phyloP scores from a whole-genome alignment of 2,797 vertebrate genomes.

The Serranus cabrilla region DNA sequence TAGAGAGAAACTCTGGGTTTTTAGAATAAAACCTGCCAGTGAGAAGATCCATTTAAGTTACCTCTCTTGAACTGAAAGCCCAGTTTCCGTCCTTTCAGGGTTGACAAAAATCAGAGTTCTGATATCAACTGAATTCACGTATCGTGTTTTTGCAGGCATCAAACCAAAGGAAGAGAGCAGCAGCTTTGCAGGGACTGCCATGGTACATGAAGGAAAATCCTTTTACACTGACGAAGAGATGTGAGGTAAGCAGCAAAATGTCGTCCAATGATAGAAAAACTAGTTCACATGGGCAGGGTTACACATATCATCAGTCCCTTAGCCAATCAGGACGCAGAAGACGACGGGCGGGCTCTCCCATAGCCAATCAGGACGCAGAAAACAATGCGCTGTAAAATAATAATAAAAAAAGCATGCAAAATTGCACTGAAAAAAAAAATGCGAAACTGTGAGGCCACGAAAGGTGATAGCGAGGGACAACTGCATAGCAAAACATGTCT shows the following conservation, averaged over 20 bases:
- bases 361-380: too few relatives aligned
- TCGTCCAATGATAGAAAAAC: not conserved
- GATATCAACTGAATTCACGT: not conserved
- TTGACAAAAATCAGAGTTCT: too few relatives aligned
- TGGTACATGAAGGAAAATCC: constrained; percentile 37
- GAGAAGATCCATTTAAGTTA: not conserved
- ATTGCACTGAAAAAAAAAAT: too few relatives aligned
- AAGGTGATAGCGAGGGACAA: too few relatives aligned
- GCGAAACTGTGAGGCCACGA: too few relatives aligned
- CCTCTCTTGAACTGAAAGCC: too few relatives aligned
- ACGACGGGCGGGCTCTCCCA: too few relatives aligned
- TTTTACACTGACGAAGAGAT: constrained; percentile 32
- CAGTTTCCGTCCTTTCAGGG: too few relatives aligned
- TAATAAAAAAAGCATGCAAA: too few relatives aligned
- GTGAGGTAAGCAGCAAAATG: constrained; percentile 34
- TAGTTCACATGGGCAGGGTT: constrained; percentile 20
- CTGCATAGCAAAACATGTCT: not conserved
- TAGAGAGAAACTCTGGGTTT: not conserved
- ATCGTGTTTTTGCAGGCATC: constrained; percentile 21
- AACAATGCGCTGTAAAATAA: too few relatives aligned
- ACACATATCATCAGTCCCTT: too few relatives aligned
- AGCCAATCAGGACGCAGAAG: too few relatives aligned
- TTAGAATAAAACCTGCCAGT: not conserved
- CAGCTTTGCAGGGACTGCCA: constrained; percentile 14
- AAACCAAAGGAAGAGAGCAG: constrained; percentile 36